Conservation (phyloP, 2,113 vertebrate genomes). For the Bubo scandiacus region DNA sequence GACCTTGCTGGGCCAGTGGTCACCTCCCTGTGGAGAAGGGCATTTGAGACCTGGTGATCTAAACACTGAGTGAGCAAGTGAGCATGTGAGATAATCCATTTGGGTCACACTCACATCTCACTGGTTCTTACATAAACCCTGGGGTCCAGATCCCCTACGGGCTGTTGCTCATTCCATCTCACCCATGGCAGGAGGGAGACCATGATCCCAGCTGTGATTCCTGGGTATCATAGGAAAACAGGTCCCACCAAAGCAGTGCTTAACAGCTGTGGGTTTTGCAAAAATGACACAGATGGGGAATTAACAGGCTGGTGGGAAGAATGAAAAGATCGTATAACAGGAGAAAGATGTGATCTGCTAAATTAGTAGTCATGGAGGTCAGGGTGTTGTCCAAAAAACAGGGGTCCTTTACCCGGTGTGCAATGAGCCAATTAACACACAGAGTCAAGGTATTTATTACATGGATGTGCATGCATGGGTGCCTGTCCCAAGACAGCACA, state of each 20-base stretch:
- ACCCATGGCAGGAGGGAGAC: background rate
- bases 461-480: too few species aligned
- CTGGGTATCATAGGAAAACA: background rate
- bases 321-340: background rate
- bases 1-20: background rate
- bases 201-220: background rate
- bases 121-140: background rate
- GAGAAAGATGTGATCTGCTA: background rate
- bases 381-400: too few species aligned
- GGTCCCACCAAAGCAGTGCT: background rate
- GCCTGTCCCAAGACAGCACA: too few species aligned
- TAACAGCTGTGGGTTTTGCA: background rate
- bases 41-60: background rate
- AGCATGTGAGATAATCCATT: rapidly evolving
- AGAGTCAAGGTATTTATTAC: too few species aligned
- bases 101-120: rapidly evolving
- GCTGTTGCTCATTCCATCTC: background rate
- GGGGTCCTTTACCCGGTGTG: too few species aligned
- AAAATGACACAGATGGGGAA: background rate
- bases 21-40: background rate
- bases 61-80: rapidly evolving
- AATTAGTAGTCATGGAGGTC: rapidly evolving
- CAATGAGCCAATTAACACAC: too few species aligned
- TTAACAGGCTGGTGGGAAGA: background rate
- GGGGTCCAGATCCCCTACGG: rapidly evolving